Base-by-base conservation (phyloP, 1,140 invertebrate species). In the Hycleus phaleratus region DNA sequence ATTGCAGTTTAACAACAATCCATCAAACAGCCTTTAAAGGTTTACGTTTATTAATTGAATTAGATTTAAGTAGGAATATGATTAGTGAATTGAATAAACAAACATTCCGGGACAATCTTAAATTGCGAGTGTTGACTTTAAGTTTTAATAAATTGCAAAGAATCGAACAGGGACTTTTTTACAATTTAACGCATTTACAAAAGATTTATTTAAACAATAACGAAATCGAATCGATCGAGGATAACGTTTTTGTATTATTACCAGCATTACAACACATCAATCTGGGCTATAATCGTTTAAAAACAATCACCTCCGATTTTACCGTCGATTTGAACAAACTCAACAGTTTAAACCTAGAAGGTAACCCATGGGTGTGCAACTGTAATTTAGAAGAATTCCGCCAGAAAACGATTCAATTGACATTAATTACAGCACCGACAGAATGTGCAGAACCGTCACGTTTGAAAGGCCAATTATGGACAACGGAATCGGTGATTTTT, bases 321-420 rank as follows among this genome's bases (percentile, higher is more conserved):
- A 61, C 65, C 18, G 43, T 61, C 24, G 81, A 79, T 3, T 74
- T 79, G 11, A 64, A 88, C 10, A 82, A 82, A 65, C 72, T 94
- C 11, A 80, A 81, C n/a, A 86, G 85, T 59, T 73, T 95, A 2
- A 86, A 85, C 50, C 75, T 95, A 0, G 80, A 85, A 52, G 83
- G 85, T 54, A 95, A 95, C 71, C 86, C 85, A 0, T 95, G 93
- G 93, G 81, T 85, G 43, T 95, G 93, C 68, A 90, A 94, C 71
- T 95, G 93, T 65, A 80, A 85, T 54, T 73, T 95, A 46, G 84
- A 88, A 63, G 79, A 78, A 5, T 90, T 95, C 59, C 79, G 88
- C 24, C 81, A 91, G 61, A 93, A 85, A 82, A 78, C 85, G 7
- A 80, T 89, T 0, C 77, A 79, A 32, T 79, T 79, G 38, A 86